Conservation (phyloP, 2,113 vertebrate species). For the Nesospiza acunhae region DNA sequence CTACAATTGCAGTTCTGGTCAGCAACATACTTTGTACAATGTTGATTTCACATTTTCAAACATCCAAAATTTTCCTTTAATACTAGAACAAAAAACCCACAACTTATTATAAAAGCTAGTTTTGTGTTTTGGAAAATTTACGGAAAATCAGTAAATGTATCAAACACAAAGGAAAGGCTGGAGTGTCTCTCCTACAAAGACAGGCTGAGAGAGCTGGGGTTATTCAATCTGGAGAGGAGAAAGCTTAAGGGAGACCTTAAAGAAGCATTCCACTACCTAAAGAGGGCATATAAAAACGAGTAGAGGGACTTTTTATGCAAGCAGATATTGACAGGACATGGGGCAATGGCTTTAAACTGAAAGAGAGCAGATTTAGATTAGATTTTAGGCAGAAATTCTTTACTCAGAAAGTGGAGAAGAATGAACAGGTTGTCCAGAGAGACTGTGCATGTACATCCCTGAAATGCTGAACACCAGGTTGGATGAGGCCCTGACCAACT, state of each 20-base stretch:
- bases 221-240: background rate
- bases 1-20: background rate
- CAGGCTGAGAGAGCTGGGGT: background rate
- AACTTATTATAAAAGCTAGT: background rate
- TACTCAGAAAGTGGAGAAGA: background rate
- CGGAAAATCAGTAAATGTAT: background rate
- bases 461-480: background rate
- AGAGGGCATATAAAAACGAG: background rate
- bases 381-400: background rate
- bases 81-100: background rate
- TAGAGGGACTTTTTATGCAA: background rate
- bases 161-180: background rate
- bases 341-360: background rate
- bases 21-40: background rate
- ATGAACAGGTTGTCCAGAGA: background rate
- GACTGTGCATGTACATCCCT: background rate
- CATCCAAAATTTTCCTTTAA: background rate
- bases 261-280: background rate
- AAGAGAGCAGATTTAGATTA: background rate
- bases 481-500: background rate
- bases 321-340: background rate
- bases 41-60: background rate
- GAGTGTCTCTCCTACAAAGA: background rate
- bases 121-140: background rate
- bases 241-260: background rate